Evolutionary conservation across 2,888 invertebrate species (phyloP), one percentile per base, ranked within the genome.

Genomic region (Drosophila yooni): DNA sequence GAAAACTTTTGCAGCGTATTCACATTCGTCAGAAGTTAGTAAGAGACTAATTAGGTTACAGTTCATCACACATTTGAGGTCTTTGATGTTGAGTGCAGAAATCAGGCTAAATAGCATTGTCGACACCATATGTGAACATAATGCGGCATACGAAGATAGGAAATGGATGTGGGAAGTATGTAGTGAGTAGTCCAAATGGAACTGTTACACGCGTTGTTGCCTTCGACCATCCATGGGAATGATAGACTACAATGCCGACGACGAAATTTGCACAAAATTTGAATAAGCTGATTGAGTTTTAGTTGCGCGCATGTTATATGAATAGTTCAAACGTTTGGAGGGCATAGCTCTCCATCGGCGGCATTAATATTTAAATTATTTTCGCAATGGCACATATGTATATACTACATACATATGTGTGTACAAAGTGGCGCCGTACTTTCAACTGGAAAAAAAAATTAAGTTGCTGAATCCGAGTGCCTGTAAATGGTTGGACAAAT

Each of bases 201-300:
- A 13, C 27, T 34, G 21, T 53, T 46, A 57, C 60, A 59, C 64
- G 56, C 76, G 68, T 15, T 18, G 43, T 52, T 56, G 57, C 31
- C 58, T 62, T 43, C 59, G 27, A 70, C 36, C 33, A 51, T 58
- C 46, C 29, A 48, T 59, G 40, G 46, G 53, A 66, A 58, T 56
- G 59, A 50, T 25, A 33, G 53, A 51, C 48, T 58, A 75, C 74
- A 79, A 68, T 84, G 85, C 77, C 58, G 43, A 8, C 46, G 43
- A 63, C 70, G 33, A 83, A 76, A 91, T 92, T 88, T 92, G 87
- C 92, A 92, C 91, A 83, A 74, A 84, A 92, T 91, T 91, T 92
- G 88, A 92, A 92, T 91, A 92, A 86, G 81, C 86, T 91, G 91
- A 92, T 91, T 92, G 88, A 77, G 83, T 90, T 86, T 79, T 71